phyloP scores from a whole-genome alignment of 2,113 vertebrate species.

The Hiodon alosoides region DNA sequence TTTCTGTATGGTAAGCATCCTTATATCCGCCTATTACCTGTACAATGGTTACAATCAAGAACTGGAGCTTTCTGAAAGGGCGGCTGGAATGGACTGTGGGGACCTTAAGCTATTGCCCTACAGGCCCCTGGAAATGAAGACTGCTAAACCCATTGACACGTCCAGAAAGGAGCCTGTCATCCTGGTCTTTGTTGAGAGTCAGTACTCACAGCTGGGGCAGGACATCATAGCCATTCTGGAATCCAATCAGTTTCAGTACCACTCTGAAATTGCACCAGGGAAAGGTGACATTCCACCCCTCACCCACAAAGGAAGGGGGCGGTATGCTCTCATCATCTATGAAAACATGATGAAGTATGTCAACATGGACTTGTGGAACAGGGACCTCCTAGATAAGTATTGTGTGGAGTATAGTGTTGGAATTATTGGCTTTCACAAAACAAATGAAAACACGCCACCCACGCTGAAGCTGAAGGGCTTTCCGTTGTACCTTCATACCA shows the following conservation, averaged over 20 bases:
- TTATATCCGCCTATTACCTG: conserved; percentile 89
- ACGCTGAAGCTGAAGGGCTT: conserved; percentile 74
- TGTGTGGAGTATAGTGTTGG: conserved; percentile 92
- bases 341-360: conserved; percentile 92
- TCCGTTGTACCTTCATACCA: conserved; percentile 78
- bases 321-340: conserved; percentile 83
- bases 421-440: conserved; percentile 91
- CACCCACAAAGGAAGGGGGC: conserved; percentile 80
- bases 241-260: conserved; percentile 86
- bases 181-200: conserved; percentile 91
- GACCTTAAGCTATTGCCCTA: conserved; percentile 73
- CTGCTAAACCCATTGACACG: conserved; percentile 73
- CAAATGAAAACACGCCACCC: conserved; percentile 84
- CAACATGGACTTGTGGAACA: conserved; percentile 88
- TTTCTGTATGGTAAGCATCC: conserved; percentile 84
- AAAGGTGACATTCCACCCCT: conserved; percentile 92
- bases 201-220: conserved; percentile 94
- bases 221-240: conserved; percentile 91
- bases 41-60: conserved; percentile 84
- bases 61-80: conserved; percentile 73
- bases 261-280: conserved; percentile 86
- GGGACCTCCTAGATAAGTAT: conserved; percentile 92
- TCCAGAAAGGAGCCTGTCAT: conserved; percentile 76
- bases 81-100: conserved; percentile 67
- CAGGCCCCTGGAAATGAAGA: conserved; percentile 69